Conservation (phyloP, 2,888 invertebrate species). For the Leptothorax acervorum region DNA sequence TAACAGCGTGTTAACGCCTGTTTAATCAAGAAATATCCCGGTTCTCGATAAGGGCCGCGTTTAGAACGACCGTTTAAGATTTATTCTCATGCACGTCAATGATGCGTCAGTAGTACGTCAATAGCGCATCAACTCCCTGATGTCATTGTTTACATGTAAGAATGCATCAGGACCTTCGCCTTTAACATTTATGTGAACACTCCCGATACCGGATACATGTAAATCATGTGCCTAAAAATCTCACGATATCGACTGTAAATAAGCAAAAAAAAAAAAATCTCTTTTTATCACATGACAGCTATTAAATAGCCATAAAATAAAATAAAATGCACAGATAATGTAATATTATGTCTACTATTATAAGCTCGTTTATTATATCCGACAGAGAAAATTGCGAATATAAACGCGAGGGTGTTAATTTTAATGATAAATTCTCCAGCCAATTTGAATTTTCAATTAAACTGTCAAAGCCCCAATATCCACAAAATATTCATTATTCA, state of each 20-base stretch:
- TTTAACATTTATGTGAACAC: conserved; percentile 22
- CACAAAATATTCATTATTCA: conserved; percentile 23
- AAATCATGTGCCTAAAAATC: background rate
- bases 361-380: background rate
- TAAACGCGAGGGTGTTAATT: conserved; percentile 23
- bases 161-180: background rate
- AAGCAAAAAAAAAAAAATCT: background rate
- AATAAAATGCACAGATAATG: background rate
- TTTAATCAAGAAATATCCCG: conserved; percentile 55
- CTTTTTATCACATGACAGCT: background rate
- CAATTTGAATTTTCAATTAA: conserved; percentile 40
- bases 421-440: conserved; percentile 28
- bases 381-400: conserved; percentile 19
- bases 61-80: conserved; percentile 26
- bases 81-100: conserved; percentile 26
- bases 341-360: conserved; percentile 11
- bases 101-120: conserved; percentile 20
- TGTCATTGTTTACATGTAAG: conserved; percentile 24
- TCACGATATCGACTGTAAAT: background rate
- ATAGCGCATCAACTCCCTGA: conserved; percentile 2
- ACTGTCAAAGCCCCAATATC: conserved; percentile 21
- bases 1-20: conserved; percentile 51
- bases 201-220: background rate
- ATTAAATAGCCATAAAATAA: background rate
- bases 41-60: background rate